Evolutionary conservation across 2,797 vertebrate genomes (phyloP).

Genomic region (Anolis apletophallus): DNA sequence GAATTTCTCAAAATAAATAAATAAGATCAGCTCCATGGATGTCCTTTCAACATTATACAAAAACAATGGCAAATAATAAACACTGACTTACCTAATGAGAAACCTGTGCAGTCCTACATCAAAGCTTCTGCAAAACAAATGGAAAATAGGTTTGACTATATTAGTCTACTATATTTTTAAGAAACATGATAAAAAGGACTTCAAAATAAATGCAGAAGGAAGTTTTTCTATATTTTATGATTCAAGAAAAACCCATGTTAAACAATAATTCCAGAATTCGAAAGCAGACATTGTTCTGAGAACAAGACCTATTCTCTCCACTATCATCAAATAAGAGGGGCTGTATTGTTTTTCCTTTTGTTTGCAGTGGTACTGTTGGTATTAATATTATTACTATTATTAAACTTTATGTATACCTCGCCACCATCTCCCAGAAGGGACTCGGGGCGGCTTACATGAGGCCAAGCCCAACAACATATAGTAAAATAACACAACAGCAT

Average conservation of each 20-base stretch:
- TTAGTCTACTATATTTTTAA: background rate
- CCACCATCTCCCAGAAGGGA: too few relatives aligned
- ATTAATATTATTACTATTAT: too few relatives aligned
- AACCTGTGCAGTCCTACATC: conserved; percentile 96
- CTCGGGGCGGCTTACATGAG: too few relatives aligned
- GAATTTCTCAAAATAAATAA: too few relatives aligned
- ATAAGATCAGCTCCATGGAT: too few relatives aligned
- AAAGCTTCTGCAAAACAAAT: conserved; percentile 85
- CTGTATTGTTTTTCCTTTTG: background rate
- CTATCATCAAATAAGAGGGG: background rate
- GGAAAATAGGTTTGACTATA: conserved; percentile 5
- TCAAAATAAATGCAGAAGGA: background rate
- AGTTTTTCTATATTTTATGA: background rate
- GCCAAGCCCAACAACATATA: too few relatives aligned
- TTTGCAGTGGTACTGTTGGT: too few relatives aligned
- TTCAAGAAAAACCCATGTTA: background rate
- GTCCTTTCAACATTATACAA: background rate
- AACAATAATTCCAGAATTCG: background rate
- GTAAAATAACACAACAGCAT: too few relatives aligned
- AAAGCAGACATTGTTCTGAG: background rate
- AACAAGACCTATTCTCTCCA: background rate
- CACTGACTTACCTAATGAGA: conserved; percentile 90
- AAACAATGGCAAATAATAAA: conserved; percentile 25
- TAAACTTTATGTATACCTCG: too few relatives aligned
- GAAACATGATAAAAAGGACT: background rate